These are phyloP conservation scores for Porites rus DNA, from an alignment of 92 coral and sea anemone genomes.

Conservation along the genomic window DNA sequence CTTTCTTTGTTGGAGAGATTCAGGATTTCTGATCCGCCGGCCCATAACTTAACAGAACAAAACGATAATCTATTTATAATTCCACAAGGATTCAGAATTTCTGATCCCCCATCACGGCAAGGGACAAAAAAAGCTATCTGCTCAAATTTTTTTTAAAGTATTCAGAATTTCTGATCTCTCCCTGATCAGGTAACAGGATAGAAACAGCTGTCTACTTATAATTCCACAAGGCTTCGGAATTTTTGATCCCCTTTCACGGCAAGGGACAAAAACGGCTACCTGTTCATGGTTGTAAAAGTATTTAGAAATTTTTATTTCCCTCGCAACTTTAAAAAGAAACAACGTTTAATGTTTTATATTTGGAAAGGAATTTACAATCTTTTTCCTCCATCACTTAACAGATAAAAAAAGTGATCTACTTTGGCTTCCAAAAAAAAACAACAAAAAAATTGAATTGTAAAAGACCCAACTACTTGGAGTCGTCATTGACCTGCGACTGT, in stretches of 20 bases:
- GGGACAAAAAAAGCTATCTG: neutral
- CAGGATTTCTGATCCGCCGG: neutral
- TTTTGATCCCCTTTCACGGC: neutral
- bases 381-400: neutral
- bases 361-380: neutral
- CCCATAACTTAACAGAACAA: neutral
- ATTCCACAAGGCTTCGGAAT: neutral
- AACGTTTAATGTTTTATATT: too few relatives aligned
- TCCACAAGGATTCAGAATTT: too few relatives aligned
- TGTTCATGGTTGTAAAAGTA: neutral
- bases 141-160: neutral
- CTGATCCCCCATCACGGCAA: neutral
- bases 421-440: neutral
- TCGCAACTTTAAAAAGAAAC: neutral
- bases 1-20: neutral
- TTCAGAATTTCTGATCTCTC: slow-evolving; percentile 4
- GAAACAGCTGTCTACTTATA: slow-evolving; percentile 6
- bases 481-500: neutral
- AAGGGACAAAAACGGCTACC: neutral
- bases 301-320: neutral
- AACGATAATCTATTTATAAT: neutral
- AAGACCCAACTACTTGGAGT: neutral
- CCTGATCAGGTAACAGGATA: neutral
- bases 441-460: too few relatives aligned
- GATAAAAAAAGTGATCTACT: neutral